phyloP scores from a whole-genome alignment of 2,797 vertebrate genomes.

The Gymnothorax javanicus region DNA sequence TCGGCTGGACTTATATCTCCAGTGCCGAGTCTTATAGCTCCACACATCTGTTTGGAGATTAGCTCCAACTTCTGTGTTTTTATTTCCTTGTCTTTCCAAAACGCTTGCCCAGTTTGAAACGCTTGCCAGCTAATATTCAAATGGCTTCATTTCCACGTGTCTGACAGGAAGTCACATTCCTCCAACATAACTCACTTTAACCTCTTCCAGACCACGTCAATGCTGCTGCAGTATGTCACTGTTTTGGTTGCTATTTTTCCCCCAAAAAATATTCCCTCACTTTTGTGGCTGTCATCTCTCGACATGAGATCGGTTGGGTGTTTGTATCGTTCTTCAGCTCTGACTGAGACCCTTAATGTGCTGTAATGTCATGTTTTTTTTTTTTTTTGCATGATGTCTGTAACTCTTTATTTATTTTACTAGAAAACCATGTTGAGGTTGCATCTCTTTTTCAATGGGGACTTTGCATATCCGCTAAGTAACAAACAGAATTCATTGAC shows the following conservation, averaged over 20 bases:
- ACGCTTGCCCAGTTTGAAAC: conserved; percentile 7
- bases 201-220: not conserved
- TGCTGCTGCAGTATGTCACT: not conserved
- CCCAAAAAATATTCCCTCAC: not conserved
- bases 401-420: not conserved
- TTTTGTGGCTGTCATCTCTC: not conserved
- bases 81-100: not conserved
- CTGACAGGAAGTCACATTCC: not conserved
- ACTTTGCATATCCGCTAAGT: no score
- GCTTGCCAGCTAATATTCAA: conserved; percentile 1
- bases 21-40: conserved; percentile 1
- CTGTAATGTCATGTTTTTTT: no score
- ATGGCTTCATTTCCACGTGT: not conserved
- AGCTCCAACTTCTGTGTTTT: conserved; percentile 19
- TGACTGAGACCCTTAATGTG: no score
- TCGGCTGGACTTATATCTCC: not conserved
- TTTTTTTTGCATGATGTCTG: no score
- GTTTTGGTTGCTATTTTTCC: not conserved
- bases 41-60: conserved; percentile 21
- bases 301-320: not conserved
- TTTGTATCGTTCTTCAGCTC: no score
- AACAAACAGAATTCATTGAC: no score
- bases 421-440: no score
- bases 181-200: not conserved
- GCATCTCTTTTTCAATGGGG: no score